These are phyloP conservation scores for Trichoplusia ni DNA, from an alignment of 1,140 invertebrate species.

Conservation along the genomic window DNA sequence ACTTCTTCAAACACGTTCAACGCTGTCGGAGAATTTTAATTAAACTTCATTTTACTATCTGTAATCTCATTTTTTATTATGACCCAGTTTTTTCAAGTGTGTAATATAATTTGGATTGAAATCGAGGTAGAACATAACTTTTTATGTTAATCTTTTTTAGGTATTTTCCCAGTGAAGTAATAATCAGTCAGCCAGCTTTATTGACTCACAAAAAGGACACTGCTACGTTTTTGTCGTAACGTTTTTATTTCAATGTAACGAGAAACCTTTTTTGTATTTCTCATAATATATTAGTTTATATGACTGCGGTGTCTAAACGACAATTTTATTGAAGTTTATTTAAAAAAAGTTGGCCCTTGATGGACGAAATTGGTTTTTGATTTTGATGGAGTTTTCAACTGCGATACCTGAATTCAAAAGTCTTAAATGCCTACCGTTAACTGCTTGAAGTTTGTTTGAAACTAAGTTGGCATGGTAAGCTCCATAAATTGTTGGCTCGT, in stretches of 20 bases:
- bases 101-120: neutral
- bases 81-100: neutral
- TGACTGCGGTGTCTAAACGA: no score
- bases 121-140: neutral
- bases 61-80: neutral
- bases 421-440: neutral
- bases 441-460: constrained; percentile 1
- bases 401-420: constrained; percentile 7
- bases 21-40: constrained; percentile 1
- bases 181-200: neutral
- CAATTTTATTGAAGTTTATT: no score
- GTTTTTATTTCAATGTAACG: neutral
- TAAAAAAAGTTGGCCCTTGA: no score
- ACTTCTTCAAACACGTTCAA: constrained; percentile 7
- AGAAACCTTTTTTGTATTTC: neutral
- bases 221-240: neutral
- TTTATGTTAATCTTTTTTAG: neutral
- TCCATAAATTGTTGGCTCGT: constrained; percentile 20
- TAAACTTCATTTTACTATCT: constrained; percentile 7
- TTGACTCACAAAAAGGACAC: constrained; percentile 8
- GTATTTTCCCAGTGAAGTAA: neutral
- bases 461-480: neutral
- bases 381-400: neutral
- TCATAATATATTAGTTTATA: no score
- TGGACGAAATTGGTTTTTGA: no score